phyloP scores from a whole-genome alignment of 2,888 invertebrate species.

The Seira musarum region DNA sequence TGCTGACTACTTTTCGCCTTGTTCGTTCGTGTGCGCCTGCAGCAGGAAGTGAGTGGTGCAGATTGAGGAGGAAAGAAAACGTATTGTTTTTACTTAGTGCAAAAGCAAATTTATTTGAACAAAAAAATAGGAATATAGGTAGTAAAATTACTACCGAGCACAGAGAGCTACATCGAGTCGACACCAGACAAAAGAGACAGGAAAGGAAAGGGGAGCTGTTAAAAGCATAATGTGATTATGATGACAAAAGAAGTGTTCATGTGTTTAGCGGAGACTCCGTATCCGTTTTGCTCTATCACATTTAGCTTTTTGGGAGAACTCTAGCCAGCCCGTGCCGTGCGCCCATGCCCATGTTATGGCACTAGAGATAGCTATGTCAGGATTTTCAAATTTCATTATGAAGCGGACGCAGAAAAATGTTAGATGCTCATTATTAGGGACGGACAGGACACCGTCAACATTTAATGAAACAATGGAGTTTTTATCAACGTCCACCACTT shows the following conservation, averaged over 20 bases:
- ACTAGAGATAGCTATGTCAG: not conserved
- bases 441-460: too few species aligned
- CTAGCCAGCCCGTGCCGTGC: too few species aligned
- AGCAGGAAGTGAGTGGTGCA: too few species aligned
- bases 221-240: conserved; percentile 44
- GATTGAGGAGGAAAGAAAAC: too few species aligned
- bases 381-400: not conserved
- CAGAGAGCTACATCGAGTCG: too few species aligned
- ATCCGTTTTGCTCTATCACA: not conserved
- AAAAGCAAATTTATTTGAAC: too few species aligned
- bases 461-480: not conserved
- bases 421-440: too few species aligned
- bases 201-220: conserved; percentile 15
- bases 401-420: not conserved
- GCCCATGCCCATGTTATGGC: not conserved
- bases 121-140: too few species aligned
- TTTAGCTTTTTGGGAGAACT: not conserved
- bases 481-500: not conserved
- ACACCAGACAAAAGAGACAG: not conserved
- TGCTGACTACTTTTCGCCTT: not conserved
- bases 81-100: too few species aligned
- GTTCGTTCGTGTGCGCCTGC: not conserved
- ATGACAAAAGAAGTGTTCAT: conserved; percentile 32
- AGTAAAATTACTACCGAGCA: too few species aligned
- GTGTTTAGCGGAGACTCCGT: conserved; percentile 4